Conservation (phyloP, 2,797 vertebrate genomes). For the Psittacula echo region DNA sequence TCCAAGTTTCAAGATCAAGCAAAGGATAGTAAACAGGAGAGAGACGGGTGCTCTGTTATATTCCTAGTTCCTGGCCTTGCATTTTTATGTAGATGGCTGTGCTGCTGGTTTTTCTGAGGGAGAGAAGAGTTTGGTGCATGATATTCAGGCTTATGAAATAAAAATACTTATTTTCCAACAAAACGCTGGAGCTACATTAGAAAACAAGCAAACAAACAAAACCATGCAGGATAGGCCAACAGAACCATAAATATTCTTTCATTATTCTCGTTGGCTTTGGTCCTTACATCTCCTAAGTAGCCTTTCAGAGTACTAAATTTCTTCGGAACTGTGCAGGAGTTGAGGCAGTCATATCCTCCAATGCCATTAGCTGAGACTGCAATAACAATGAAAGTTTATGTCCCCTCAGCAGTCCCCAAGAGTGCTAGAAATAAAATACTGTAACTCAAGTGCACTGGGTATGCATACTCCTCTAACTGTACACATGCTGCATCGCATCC, state of each 20-base stretch:
- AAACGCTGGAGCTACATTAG: background rate
- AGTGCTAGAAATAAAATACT: background rate
- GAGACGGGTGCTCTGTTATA: background rate
- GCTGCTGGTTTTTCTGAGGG: background rate
- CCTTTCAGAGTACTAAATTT: background rate
- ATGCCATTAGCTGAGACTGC: background rate
- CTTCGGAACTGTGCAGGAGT: background rate
- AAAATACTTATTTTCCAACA: background rate
- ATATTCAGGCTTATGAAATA: background rate
- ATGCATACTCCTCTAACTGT: rapidly evolving
- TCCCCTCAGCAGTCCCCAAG: background rate
- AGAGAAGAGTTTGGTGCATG: background rate
- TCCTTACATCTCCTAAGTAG: background rate
- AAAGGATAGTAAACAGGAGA: background rate
- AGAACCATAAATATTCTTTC: background rate
- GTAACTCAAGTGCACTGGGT: too few relatives aligned
- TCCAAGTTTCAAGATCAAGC: conserved; percentile 2
- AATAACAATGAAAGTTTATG: background rate
- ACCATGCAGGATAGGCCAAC: background rate
- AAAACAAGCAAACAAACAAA: background rate
- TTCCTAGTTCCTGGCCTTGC: background rate
- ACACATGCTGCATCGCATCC: background rate
- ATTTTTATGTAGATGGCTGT: background rate
- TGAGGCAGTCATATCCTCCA: background rate
- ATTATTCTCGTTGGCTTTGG: background rate